Base-by-base conservation (phyloP, 2,113 vertebrate species). In the Coregonus clupeaformis region DNA sequence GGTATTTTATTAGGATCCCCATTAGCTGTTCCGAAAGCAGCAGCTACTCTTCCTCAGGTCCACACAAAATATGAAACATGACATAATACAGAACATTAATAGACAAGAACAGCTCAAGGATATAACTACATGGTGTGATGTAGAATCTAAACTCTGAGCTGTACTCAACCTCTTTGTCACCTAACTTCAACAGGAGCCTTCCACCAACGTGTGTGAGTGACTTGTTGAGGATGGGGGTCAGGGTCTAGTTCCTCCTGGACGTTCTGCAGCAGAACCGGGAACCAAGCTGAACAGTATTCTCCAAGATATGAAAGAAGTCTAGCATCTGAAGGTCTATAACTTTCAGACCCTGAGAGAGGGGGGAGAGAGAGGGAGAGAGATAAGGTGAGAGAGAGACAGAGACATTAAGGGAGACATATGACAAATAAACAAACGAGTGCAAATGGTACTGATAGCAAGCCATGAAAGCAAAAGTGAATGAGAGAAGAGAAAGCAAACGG, bases 231-330 rank as follows among this genome's bases (percentile, higher is more conserved):
- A 97, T 82, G 16, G 96, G 94, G 69, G 94, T 90, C 55, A 1
- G 95, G 96, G 68, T 97, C 95, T 75, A 97, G 87, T 20, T 96
- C 92, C 65, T 96, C 95, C 83, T 94, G 95, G 70, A 96, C 91
- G 0, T 97, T 96, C 87, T 97, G 95, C 62, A 97, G 91, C 63
- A 97, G 86, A 70, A 95, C 94, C 0, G 72, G n/a, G n/a, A n/a
- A n/a, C n/a, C n/a, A n/a, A n/a, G n/a, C n/a, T n/a, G n/a, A n/a
- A 97, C 91, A 16, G 96, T 93, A 0, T 85, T 89, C 85, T 96
- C 95, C 68, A 97, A 86, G 29, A 93, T 70, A 13, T 84, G 90
- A 84, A 97, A 84, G 82, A 94, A 96, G 78, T 97, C 94, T 0
- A 85, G 88, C 94, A 94, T 96, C 85, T 97, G 95, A 69, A 95